phyloP scores from a whole-genome alignment of 1,140 invertebrate genomes.

The Diorhabda elongata region DNA sequence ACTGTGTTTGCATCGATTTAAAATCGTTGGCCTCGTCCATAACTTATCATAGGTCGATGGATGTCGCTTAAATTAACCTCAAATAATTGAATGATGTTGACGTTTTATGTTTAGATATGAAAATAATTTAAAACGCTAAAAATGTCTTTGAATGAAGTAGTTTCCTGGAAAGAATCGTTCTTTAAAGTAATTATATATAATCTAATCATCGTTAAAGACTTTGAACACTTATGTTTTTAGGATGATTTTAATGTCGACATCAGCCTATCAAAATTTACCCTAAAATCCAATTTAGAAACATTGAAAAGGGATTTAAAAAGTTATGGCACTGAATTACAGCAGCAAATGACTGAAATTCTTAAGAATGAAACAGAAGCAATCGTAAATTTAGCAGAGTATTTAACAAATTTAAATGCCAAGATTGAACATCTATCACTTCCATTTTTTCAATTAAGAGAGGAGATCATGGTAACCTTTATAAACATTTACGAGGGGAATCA shows the following conservation, averaged over 20 bases:
- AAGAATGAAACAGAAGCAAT: constrained; percentile 43
- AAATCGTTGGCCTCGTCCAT: too few relatives aligned
- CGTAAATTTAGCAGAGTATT: constrained; percentile 41
- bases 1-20: too few relatives aligned
- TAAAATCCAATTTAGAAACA: constrained; percentile 39
- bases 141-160: constrained; percentile 18
- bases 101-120: too few relatives aligned
- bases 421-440: constrained; percentile 38
- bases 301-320: constrained; percentile 36
- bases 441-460: constrained; percentile 38
- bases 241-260: constrained; percentile 37
- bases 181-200: constrained; percentile 22
- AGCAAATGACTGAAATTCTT: constrained; percentile 40
- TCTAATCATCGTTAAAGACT: constrained; percentile 4
- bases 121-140: neutral
- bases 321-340: constrained; percentile 37
- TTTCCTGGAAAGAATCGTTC: constrained; percentile 26
- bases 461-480: constrained; percentile 31
- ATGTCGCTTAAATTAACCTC: too few relatives aligned
- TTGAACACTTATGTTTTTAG: constrained; percentile 24
- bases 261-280: constrained; percentile 35
- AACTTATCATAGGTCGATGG: too few relatives aligned
- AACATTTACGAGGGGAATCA: too few relatives aligned
- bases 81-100: too few relatives aligned
- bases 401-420: constrained; percentile 40